Base-by-base conservation (phyloP, 2,888 invertebrate species). In the Yponomeuta evonymella region DNA sequence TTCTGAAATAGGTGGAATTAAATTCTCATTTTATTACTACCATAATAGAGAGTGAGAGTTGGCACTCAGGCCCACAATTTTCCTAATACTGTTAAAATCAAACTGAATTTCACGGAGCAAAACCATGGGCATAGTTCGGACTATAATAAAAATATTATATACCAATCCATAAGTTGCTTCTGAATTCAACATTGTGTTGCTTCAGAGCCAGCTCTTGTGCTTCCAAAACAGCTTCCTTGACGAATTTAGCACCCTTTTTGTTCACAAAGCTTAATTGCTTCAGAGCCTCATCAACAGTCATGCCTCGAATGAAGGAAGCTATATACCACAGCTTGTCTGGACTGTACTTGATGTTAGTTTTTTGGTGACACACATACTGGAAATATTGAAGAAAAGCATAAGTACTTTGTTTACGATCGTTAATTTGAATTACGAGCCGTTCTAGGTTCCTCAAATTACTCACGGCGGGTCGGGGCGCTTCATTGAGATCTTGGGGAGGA, bases 131-230 rank as follows among this genome's bases (percentile, higher is more conserved):
- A 43, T 43, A 43, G 43, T 6, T 8, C 3, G 43, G 5, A 58
- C 15, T 64, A 23, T 64, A 23, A 12, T 11, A 64, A 29, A n/a
- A 23, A 93, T 15, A 23, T 23, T 23, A 23, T n/a, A 63, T 87
- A 97, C 96, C 96, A 89, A 99, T 95, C 99, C 98, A 99, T 73
- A 99, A 92, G 90, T 99, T 98, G 81, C 97, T 98, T 81, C 94
- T 96, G 85, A 95, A 99, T 89, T 99, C 99, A 10, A 99, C 98
- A 93, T 98, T 97, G 79, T 99, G 98, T 64, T 96, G 89, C 76
- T 94, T 94, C 0, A 98, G 95, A 65, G 98, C 99, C 76, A 97
- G 84, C 78, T 96, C 94, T 85, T 97, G 97, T 5, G 98, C 99
- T 93, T 99, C 98, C 73, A 96, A 89, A 74, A 99, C 93, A 2